Percentiles rank a stretch among this genome's conserved stretches.
These are phyloP conservation scores for Lypha dubia DNA, from an alignment of 2,888 invertebrate species.

Conservation along the genomic window DNA sequence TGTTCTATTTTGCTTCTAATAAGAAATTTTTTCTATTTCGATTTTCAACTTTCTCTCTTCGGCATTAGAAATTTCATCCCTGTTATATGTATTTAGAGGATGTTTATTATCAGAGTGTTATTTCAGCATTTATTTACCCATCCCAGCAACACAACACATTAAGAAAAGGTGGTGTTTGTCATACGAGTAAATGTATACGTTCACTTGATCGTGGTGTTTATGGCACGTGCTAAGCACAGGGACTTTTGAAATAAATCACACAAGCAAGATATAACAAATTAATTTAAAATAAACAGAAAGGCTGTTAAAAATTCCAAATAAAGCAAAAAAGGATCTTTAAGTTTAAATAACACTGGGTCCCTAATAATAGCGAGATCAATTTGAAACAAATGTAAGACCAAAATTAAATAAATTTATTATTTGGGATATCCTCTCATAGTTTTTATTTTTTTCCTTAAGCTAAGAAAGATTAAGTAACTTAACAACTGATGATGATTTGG, in stretches of 20 bases:
- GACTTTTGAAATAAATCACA: slow-evolving; percentile 48
- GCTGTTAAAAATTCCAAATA: background rate
- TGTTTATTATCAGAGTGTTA: slow-evolving; percentile 4
- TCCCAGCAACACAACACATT: slow-evolving; percentile 15
- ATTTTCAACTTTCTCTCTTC: slow-evolving; percentile 44
- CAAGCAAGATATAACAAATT: slow-evolving; percentile 6
- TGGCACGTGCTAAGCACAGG: slow-evolving; percentile 66
- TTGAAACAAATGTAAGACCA: too few species aligned
- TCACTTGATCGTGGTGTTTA: slow-evolving; percentile 39
- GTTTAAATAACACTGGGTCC: background rate
- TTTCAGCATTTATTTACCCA: slow-evolving; percentile 55
- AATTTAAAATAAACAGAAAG: background rate
- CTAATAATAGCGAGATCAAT: too few species aligned
- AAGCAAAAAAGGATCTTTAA: background rate
- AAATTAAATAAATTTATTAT: too few species aligned
- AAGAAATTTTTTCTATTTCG: slow-evolving; percentile 1
- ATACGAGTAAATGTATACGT: slow-evolving; percentile 20
- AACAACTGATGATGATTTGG: too few species aligned
- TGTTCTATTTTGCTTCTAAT: slow-evolving; percentile 35
- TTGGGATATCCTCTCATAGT: too few species aligned
- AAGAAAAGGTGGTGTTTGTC: slow-evolving; percentile 54
- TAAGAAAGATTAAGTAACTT: too few species aligned
- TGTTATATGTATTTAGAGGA: background rate
- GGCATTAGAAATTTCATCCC: slow-evolving; percentile 57
- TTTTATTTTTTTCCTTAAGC: too few species aligned